Percentiles rank a stretch among this genome's conserved stretches.
Evolutionary conservation across 2,888 invertebrate species (phyloP).

Genomic region (Isoperla grammatica): DNA sequence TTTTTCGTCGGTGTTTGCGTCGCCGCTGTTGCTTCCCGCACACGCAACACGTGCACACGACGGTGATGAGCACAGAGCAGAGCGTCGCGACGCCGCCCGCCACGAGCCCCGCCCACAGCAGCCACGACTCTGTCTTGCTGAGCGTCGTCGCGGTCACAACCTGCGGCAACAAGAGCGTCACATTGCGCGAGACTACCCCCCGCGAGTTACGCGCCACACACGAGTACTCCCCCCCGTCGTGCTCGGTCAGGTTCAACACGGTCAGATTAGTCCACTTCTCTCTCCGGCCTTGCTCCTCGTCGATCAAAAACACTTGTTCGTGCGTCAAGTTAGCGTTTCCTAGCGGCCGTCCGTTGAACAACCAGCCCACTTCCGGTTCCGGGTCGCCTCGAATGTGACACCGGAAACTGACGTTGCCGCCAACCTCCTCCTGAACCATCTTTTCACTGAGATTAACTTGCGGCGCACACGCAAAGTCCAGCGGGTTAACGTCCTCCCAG

Average conservation of each 20-base stretch:
- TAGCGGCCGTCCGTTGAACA: constrained; percentile 65
- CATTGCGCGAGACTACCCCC: constrained; percentile 55
- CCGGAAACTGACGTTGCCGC: constrained; percentile 73
- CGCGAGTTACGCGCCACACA: constrained; percentile 69
- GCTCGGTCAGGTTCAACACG: constrained; percentile 72
- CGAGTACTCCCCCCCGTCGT: constrained; percentile 78
- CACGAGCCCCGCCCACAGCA: constrained; percentile 64
- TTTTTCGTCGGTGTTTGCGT: constrained; percentile 50
- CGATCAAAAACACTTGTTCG: constrained; percentile 29
- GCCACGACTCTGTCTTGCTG: constrained; percentile 60
- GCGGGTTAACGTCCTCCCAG: constrained; percentile 71
- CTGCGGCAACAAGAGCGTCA: constrained; percentile 43
- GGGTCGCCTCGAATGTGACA: constrained; percentile 81
- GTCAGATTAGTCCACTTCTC: constrained; percentile 75
- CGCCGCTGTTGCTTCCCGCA: constrained; percentile 46
- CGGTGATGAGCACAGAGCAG: constrained; percentile 53
- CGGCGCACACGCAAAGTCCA: constrained; percentile 78
- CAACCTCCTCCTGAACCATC: constrained; percentile 66
- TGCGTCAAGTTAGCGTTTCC: constrained; percentile 48
- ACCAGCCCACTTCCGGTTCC: constrained; percentile 75
- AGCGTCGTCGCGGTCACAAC: constrained; percentile 67
- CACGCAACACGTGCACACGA: constrained; percentile 53
- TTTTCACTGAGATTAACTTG: constrained; percentile 53
- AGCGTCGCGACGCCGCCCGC: constrained; percentile 65
- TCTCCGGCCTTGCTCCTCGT: constrained; percentile 26